Evolutionary conservation across 2,888 invertebrate species (phyloP).

Genomic region (Callosobruchus maculatus): DNA sequence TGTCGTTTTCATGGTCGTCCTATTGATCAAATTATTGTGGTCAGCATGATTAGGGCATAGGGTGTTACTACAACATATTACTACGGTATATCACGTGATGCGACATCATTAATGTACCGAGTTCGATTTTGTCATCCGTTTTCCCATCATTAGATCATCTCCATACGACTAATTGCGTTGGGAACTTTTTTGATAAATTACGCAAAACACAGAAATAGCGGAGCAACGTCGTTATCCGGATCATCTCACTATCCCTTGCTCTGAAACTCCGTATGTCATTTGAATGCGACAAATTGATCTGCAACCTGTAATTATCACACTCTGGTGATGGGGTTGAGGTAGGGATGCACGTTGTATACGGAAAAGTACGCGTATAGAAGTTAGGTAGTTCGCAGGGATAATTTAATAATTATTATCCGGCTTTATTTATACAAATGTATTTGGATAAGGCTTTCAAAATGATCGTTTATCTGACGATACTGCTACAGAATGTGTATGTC

Average conservation of each 20-base stretch:
- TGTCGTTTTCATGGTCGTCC: too few relatives aligned
- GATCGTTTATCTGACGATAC: too few relatives aligned
- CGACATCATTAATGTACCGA: conserved; percentile 13
- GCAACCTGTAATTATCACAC: neutral
- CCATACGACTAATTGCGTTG: neutral
- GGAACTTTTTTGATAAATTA: neutral
- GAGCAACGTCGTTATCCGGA: neutral
- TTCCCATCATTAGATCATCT: neutral
- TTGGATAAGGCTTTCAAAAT: too few relatives aligned
- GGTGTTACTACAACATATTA: too few relatives aligned
- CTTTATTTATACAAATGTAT: too few relatives aligned
- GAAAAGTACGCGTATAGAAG: too few relatives aligned
- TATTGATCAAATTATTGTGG: neutral
- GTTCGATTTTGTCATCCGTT: neutral
- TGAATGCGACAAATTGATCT: neutral
- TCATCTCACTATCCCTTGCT: neutral
- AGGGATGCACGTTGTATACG: neutral
- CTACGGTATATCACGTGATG: conserved; percentile 9
- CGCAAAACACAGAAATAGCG: neutral
- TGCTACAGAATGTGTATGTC: too few relatives aligned
- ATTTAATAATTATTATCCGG: too few relatives aligned
- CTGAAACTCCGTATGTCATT: neutral
- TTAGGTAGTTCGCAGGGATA: too few relatives aligned
- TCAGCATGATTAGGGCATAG: neutral
- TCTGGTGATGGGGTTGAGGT: neutral